Conservation (phyloP, 2,888 invertebrate genomes). For the Aspidiotus rigidus region DNA sequence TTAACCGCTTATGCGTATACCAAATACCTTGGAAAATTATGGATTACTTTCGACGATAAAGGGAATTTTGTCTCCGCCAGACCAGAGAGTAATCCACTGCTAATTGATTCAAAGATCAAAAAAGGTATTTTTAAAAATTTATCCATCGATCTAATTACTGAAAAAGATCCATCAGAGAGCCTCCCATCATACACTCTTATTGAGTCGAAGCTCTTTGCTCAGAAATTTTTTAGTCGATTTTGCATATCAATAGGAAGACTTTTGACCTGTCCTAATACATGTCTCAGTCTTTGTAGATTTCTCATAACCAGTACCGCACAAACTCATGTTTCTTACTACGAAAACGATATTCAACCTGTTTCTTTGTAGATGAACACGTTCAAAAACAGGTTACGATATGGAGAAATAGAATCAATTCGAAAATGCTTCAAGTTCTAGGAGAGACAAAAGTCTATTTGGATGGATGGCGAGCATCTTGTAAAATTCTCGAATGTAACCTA, state of each 20-base stretch:
- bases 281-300: too few relatives aligned
- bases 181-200: too few relatives aligned
- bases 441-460: not conserved
- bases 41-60: slow-evolving; percentile 56
- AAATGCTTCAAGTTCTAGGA: not conserved
- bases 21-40: slow-evolving; percentile 76
- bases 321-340: too few relatives aligned
- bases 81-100: slow-evolving; percentile 65
- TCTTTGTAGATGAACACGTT: not conserved
- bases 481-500: not conserved
- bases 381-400: not conserved
- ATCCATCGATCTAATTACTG: too few relatives aligned
- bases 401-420: not conserved
- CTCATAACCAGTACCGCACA: too few relatives aligned
- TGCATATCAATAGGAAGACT: too few relatives aligned
- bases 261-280: too few relatives aligned
- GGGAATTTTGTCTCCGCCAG: slow-evolving; percentile 54
- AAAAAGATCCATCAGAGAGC: too few relatives aligned
- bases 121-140: too few relatives aligned
- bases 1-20: slow-evolving; percentile 87
- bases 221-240: too few relatives aligned
- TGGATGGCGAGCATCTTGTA: not conserved
- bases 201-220: too few relatives aligned
- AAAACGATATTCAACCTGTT: too few relatives aligned
- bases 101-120: slow-evolving; percentile 49